Conservation (phyloP, 2,797 vertebrate species). For the Knipowitschia caucasica region DNA sequence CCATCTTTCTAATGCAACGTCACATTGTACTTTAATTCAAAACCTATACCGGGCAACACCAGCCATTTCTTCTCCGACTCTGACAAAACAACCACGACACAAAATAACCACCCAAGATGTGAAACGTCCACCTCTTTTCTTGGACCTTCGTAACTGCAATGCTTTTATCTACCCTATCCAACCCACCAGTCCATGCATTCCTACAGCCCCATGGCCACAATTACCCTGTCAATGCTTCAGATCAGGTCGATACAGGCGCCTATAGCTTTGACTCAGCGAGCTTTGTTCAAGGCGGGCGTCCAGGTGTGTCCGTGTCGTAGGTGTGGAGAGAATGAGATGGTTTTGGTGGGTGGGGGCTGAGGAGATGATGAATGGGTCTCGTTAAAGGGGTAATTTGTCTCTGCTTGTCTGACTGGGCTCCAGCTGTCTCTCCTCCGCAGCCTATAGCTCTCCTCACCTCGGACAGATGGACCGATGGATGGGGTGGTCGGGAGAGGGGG, state of each 20-base stretch:
- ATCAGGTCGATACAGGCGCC: neutral
- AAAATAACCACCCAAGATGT: no score
- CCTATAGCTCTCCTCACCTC: slow-evolving; percentile 69
- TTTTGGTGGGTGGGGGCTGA: slow-evolving; percentile 45
- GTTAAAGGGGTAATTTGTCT: slow-evolving; percentile 86
- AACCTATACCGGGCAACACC: no score
- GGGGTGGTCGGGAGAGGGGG: slow-evolving; percentile 23
- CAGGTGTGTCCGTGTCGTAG: slow-evolving; percentile 54
- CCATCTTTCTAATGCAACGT: no score
- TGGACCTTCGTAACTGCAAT: no score
- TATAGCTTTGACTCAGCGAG: neutral
- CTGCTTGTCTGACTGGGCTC: slow-evolving; percentile 82
- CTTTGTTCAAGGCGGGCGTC: slow-evolving; percentile 15
- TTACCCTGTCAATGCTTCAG: slow-evolving; percentile 1
- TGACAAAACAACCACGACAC: no score
- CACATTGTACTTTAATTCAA: no score
- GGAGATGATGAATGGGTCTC: slow-evolving; percentile 84
- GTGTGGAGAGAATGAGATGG: slow-evolving; percentile 42
- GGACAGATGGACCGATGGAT: slow-evolving; percentile 76
- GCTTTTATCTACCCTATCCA: neutral
- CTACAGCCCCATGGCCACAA: neutral
- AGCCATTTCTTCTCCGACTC: no score
- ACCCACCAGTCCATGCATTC: slow-evolving; percentile 2
- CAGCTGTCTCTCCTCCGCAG: slow-evolving; percentile 78
- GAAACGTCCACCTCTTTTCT: no score